Base-by-base conservation (phyloP, 2,888 invertebrate species). In the Drosophila dives region DNA sequence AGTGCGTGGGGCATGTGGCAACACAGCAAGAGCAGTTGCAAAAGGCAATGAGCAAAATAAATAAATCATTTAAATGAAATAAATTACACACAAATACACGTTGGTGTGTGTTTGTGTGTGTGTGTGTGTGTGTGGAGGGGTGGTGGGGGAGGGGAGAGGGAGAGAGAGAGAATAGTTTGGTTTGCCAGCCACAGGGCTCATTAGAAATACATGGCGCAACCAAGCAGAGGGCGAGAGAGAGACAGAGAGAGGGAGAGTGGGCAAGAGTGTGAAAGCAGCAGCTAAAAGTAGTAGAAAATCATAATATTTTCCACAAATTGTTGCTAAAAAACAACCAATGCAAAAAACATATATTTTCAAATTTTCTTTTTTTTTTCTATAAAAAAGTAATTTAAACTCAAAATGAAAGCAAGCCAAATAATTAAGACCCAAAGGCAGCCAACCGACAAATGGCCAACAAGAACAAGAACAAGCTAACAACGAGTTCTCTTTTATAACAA, bases 61-160 rank as follows among this genome's bases (percentile, higher is more conserved):
- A 89, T 86, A 89, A 89, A 86, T 89, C 85, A 89, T 86, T 89
- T 89, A 81, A 85, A 87, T 83, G 83, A 83, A 87, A 83, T 80
- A 79, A 84, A 87, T 81, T 79, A 73, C 56, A 69, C 66, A 74
- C 58, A 69, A 32, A 51, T 38, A 63, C 66, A 62, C 36, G 45
- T 6, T 23, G 6, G 48, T 53, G 33, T 23, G 15, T 60, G 45
- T 50, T 11, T 32, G 48, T 38, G 11, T 48, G 53, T 12, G 33
- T 33, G 50, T 23, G 11, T 54, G 42, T n/a, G 12, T n/a, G 42
- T 11, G 11, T 49, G 59, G 15, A 20, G n/a, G 33, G 3, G 15
- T 0, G 34, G 34, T 1, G 34, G 5, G 12, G 15, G 3, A 0
- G 15, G 15, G 36, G 7, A 15, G 36, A 29, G 5, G 12, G 15